These are phyloP conservation scores for Corythoichthys haematopterus DNA, from an alignment of 2,113 vertebrate genomes.

Conservation along the genomic window DNA sequence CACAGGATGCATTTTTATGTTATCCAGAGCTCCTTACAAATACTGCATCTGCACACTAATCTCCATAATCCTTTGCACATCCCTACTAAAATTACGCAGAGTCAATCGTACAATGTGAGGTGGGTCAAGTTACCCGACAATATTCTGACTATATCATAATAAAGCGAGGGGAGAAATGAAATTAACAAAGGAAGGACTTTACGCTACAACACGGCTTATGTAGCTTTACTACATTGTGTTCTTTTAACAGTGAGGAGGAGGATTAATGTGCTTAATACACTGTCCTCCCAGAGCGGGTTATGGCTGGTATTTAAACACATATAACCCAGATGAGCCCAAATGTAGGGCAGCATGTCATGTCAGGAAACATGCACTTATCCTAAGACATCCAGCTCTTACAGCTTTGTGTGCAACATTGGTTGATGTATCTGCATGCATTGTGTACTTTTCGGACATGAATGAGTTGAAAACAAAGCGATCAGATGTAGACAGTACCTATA, in stretches of 20 bases:
- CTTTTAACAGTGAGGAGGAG: slow-evolving; percentile 42
- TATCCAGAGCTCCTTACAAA: slow-evolving; percentile 16
- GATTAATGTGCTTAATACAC: slow-evolving; percentile 59
- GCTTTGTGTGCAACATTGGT: slow-evolving; percentile 11
- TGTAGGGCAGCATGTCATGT: slow-evolving; percentile 50
- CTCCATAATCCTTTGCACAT: slow-evolving; percentile 44
- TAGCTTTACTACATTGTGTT: slow-evolving; percentile 35
- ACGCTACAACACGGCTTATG: slow-evolving; percentile 31
- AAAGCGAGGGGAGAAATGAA: slow-evolving; percentile 19
- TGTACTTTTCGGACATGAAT: too few relatives aligned
- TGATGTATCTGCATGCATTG: not conserved
- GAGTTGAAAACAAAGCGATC: too few relatives aligned
- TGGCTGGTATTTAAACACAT: slow-evolving; percentile 49
- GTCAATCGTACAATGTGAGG: slow-evolving; percentile 27
- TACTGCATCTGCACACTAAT: slow-evolving; percentile 34
- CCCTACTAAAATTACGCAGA: slow-evolving; percentile 29
- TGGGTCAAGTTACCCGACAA: slow-evolving; percentile 28
- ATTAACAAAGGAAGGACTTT: slow-evolving; percentile 26
- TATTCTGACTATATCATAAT: slow-evolving; percentile 23
- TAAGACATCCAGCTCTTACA: slow-evolving; percentile 14
- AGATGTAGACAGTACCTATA: too few relatives aligned
- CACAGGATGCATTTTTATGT: slow-evolving; percentile 30
- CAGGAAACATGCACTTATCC: slow-evolving; percentile 43
- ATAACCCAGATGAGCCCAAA: slow-evolving; percentile 53
- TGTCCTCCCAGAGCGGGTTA: slow-evolving; percentile 43